Conservation (phyloP, 2,113 vertebrate species). For the Tragelaphus buxtoni region DNA sequence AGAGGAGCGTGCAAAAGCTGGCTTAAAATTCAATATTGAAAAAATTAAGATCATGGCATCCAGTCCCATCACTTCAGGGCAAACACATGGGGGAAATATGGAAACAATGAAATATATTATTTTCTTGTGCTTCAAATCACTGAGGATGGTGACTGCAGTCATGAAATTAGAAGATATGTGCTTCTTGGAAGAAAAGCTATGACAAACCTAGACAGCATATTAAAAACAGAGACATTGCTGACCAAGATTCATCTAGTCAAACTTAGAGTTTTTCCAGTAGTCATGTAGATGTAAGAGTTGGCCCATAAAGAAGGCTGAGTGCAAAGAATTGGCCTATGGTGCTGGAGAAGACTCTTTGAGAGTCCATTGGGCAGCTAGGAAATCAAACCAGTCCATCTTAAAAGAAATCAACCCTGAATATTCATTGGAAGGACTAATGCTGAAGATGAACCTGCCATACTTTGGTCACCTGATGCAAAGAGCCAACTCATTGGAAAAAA, state of each 20-base stretch:
- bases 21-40: not conserved
- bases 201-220: not conserved
- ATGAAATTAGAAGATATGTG: not conserved
- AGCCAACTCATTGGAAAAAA: not conserved
- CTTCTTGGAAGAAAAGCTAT: not conserved
- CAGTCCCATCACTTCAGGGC: not conserved
- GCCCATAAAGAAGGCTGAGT: not conserved
- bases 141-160: not conserved
- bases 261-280: not conserved
- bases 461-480: not conserved
- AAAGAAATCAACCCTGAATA: not conserved
- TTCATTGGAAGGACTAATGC: not conserved
- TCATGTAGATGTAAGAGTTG: not conserved
- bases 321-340: not conserved
- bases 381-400: not conserved
- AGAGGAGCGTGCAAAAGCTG: not conserved
- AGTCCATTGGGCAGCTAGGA: not conserved
- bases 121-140: not conserved
- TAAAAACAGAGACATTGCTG: not conserved
- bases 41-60: not conserved
- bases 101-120: not conserved
- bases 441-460: not conserved
- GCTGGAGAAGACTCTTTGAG: not conserved
- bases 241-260: not conserved
- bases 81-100: not conserved